Percentiles rank a stretch among this genome's conserved stretches.
Evolutionary conservation across 2,113 vertebrate genomes (phyloP).

Genomic region (Calyptomena viridis): DNA sequence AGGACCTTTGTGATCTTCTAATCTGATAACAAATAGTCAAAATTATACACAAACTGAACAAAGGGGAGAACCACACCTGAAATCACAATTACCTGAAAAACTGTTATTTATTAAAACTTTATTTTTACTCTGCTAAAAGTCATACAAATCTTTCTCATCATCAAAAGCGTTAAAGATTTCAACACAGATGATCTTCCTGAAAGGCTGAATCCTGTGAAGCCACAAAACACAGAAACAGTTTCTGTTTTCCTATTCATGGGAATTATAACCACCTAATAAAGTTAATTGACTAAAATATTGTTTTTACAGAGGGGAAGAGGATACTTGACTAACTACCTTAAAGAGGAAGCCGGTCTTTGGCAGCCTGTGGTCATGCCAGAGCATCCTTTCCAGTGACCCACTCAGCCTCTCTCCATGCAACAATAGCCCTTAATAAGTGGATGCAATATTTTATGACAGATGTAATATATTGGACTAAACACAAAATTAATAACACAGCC

Average conservation of each 20-base stretch:
- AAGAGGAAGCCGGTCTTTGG: neutral
- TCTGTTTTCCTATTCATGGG: neutral
- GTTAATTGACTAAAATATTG: slow-evolving; percentile 9
- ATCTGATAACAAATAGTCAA: neutral
- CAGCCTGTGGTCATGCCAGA: neutral
- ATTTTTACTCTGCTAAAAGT: neutral
- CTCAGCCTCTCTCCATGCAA: neutral
- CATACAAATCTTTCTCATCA: neutral
- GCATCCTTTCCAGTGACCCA: neutral
- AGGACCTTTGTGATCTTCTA: neutral
- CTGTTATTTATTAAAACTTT: neutral
- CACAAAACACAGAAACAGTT: neutral
- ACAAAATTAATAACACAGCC: neutral
- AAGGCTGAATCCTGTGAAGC: neutral
- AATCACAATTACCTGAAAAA: neutral
- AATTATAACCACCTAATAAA: neutral
- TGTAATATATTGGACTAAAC: neutral
- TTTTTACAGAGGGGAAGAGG: neutral
- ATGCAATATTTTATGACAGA: neutral
- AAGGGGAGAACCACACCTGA: neutral
- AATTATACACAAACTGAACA: neutral
- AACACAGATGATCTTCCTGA: neutral
- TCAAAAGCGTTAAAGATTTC: neutral
- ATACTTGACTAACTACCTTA: neutral
- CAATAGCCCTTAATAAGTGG: neutral